Conservation (phyloP, 1,140 invertebrate species). For the Elymnias hypermnestra region DNA sequence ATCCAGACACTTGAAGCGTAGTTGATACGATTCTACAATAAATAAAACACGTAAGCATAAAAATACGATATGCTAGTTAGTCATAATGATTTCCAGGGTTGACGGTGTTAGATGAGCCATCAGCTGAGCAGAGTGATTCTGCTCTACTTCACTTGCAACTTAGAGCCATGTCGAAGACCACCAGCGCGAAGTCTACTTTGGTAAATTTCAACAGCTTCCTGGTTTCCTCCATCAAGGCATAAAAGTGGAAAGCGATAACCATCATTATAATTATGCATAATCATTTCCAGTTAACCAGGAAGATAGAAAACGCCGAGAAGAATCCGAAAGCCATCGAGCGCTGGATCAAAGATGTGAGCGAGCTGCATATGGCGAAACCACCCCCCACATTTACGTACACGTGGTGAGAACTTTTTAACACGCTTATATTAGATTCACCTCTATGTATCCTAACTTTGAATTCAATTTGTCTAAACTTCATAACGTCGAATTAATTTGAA, state of each 20-base stretch:
- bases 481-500: too few species aligned
- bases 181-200: constrained; percentile 57
- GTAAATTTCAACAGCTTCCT: too few species aligned
- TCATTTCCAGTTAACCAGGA: constrained; percentile 82
- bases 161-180: constrained; percentile 84
- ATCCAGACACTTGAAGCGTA: too few species aligned
- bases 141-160: constrained; percentile 95
- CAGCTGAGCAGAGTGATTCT: constrained; percentile 95
- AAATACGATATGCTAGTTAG: neutral
- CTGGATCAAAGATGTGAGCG: constrained; percentile 95
- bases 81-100: constrained; percentile 80
- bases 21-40: too few species aligned
- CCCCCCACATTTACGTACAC: constrained; percentile 89
- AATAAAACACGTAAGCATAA: too few species aligned
- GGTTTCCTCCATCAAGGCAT: too few species aligned
- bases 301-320: constrained; percentile 89
- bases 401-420: constrained; percentile 75
- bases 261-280: neutral
- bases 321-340: constrained; percentile 92
- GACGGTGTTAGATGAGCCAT: constrained; percentile 94
- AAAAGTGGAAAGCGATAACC: too few species aligned
- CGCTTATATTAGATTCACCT: too few species aligned
- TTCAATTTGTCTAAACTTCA: too few species aligned
- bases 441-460: too few species aligned
- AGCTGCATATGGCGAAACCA: constrained; percentile 91